A percentile compares a stretch with the other conserved stretches of the same genome.
phyloP scores from a whole-genome alignment of 2,113 vertebrate genomes.

The Ammodytes dubius region DNA sequence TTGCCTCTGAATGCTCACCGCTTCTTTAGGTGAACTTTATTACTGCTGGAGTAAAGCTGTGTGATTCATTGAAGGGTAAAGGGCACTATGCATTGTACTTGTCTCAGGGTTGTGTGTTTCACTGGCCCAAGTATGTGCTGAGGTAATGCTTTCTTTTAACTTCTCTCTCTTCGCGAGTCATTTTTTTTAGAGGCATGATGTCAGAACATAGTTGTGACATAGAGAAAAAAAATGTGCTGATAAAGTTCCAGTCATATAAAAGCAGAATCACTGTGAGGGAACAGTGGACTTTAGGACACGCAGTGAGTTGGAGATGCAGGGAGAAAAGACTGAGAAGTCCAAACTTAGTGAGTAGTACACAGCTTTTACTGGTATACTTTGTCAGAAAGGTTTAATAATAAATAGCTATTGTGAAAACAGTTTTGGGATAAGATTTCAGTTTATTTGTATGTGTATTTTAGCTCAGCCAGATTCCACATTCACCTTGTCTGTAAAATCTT shows the following conservation, averaged over 20 bases:
- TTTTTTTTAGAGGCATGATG: conserved; percentile 48
- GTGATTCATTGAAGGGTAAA: not conserved
- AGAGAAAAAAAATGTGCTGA: not conserved
- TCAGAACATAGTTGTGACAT: conserved; percentile 54
- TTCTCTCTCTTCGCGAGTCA: conserved; percentile 25
- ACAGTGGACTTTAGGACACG: conserved; percentile 48
- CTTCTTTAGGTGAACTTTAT: not conserved
- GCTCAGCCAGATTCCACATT: not conserved
- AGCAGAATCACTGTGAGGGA: conserved; percentile 36
- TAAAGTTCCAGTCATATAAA: conserved; percentile 34
- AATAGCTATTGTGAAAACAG: not conserved
- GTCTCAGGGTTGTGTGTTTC: not conserved
- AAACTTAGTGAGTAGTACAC: conserved; percentile 71
- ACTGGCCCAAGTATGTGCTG: not conserved
- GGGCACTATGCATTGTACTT: not conserved
- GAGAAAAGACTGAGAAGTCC: conserved; percentile 36
- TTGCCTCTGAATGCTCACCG: not conserved
- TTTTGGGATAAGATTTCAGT: not conserved
- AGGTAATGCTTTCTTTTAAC: not conserved
- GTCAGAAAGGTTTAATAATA: conserved; percentile 6
- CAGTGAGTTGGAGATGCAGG: conserved; percentile 49
- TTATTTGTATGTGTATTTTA: not conserved
- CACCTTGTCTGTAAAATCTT: not conserved
- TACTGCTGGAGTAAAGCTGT: not conserved
- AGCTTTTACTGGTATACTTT: conserved; percentile 2